Conservation (phyloP, 2,797 vertebrate species). For the Eupleurogrammus muticus region DNA sequence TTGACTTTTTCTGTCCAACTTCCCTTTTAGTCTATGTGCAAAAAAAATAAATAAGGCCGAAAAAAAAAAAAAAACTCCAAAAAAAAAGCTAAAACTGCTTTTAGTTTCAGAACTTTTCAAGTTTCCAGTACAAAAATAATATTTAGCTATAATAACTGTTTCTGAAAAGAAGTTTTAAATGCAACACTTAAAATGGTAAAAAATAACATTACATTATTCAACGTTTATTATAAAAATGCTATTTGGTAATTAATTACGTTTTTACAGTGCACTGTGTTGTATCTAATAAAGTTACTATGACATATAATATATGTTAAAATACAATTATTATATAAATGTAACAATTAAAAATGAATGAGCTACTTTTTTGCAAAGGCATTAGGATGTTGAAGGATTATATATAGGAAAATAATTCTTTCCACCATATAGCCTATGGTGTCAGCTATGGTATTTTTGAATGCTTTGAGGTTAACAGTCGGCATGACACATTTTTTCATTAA, state of each 20-base stretch:
- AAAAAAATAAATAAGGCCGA: too few species aligned
- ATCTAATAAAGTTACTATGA: too few species aligned
- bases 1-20: neutral
- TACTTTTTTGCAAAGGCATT: neutral
- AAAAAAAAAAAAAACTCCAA: too few species aligned
- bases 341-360: too few species aligned
- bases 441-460: slow-evolving; percentile 23
- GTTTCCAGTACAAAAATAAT: neutral
- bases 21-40: neutral
- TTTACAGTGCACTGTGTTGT: too few species aligned
- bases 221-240: neutral
- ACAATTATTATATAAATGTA: too few species aligned
- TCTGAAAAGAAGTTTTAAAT: neutral
- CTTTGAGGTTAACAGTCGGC: slow-evolving; percentile 15
- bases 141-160: neutral
- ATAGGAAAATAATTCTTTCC: neutral
- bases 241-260: too few species aligned
- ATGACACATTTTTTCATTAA: slow-evolving; percentile 29
- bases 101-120: too few species aligned
- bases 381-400: neutral
- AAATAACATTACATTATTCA: neutral
- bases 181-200: neutral
- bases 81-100: too few species aligned
- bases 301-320: too few species aligned
- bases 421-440: slow-evolving; percentile 8